Conservation (phyloP, 2,113 vertebrate genomes). For the Poicephalus meyeri region DNA sequence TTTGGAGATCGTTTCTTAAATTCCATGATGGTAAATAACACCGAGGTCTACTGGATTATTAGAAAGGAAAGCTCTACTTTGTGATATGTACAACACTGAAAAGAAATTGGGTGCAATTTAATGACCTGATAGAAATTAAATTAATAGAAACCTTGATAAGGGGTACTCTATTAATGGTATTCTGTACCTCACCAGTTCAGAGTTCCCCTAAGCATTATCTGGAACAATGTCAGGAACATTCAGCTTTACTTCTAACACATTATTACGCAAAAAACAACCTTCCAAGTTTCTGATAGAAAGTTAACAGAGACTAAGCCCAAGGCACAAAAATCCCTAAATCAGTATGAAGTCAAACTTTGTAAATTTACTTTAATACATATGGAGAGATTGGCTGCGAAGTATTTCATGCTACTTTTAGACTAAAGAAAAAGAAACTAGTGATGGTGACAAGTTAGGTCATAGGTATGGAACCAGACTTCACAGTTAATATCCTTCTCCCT, state of each 20-base stretch:
- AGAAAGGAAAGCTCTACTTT: not conserved
- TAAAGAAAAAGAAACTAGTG: not conserved
- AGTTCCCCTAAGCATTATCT: not conserved
- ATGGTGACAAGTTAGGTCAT: not conserved
- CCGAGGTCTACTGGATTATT: not conserved
- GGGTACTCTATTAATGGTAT: not conserved
- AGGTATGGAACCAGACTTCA: not conserved
- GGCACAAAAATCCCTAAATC: not conserved
- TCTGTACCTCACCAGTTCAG: not conserved
- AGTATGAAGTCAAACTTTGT: not conserved
- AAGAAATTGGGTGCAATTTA: not conserved
- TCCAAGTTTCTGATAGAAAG: not conserved
- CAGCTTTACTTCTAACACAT: not conserved
- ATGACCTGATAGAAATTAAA: not conserved
- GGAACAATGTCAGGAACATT: not conserved
- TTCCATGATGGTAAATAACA: not conserved
- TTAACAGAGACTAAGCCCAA: not conserved
- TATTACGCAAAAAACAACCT: not conserved
- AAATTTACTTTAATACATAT: not conserved
- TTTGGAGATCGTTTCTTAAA: not conserved
- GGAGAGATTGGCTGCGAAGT: not conserved
- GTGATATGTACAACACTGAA: fast-evolving
- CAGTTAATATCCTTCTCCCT: not conserved
- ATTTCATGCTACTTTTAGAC: not conserved
- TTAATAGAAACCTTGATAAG: not conserved